Evolutionary conservation across 2,888 invertebrate genomes (phyloP).

Genomic region (Aphidius colemani): DNA sequence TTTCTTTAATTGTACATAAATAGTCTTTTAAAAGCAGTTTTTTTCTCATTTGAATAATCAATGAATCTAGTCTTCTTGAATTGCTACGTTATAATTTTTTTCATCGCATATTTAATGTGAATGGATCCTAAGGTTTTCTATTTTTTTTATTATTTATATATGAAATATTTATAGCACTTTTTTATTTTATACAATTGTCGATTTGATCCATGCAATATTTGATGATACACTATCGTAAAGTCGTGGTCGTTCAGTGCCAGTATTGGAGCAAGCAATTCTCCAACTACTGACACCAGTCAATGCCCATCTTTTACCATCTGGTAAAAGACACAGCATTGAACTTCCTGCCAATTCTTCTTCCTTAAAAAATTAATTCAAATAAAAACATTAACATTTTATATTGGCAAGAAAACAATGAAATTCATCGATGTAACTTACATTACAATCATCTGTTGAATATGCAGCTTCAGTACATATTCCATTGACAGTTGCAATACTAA

Average conservation of each 20-base stretch:
- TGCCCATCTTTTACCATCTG: slow-evolving; percentile 76
- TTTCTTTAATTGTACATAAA: too few relatives aligned
- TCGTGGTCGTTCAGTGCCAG: slow-evolving; percentile 76
- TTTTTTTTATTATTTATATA: neutral
- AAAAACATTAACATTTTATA: too few relatives aligned
- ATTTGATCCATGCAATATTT: slow-evolving; percentile 83
- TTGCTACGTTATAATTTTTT: too few relatives aligned
- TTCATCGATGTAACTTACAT: slow-evolving; percentile 66
- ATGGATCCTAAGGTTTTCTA: too few relatives aligned
- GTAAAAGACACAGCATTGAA: slow-evolving; percentile 80
- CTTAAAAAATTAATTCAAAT: too few relatives aligned
- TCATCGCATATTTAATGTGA: too few relatives aligned
- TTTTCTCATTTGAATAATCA: too few relatives aligned
- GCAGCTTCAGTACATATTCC: slow-evolving; percentile 82
- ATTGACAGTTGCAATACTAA: slow-evolving; percentile 82
- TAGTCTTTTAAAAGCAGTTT: too few relatives aligned
- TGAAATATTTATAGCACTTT: neutral
- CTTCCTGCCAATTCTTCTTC: slow-evolving; percentile 89
- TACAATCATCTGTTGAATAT: slow-evolving; percentile 80
- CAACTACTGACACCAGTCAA: slow-evolving; percentile 81
- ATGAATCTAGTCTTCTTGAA: too few relatives aligned
- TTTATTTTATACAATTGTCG: slow-evolving; percentile 67
- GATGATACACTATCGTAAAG: slow-evolving; percentile 83
- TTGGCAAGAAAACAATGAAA: neutral
- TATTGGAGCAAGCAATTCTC: slow-evolving; percentile 83